These are phyloP conservation scores for Cladorhizidae sp. DNA, from an alignment of 37 sponge, comb jelly and placozoan species.

Conservation along the genomic window DNA sequence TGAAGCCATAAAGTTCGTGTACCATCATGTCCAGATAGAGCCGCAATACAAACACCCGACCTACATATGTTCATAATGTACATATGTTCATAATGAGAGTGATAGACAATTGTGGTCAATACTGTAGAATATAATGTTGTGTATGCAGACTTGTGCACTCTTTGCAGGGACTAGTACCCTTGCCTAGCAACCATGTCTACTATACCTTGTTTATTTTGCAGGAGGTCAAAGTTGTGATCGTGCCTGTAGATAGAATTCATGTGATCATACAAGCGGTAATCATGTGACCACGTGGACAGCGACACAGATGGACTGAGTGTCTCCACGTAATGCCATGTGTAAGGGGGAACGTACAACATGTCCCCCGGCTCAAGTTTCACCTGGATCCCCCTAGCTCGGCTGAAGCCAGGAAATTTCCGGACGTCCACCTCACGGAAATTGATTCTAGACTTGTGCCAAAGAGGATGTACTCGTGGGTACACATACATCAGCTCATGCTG, in stretches of 20 bases:
- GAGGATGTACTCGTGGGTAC: slow-evolving; percentile 88
- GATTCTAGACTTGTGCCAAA: slow-evolving; percentile 94
- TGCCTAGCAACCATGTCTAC: background rate
- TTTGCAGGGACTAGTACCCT: no score
- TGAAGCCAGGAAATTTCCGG: slow-evolving; percentile 55
- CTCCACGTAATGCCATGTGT: slow-evolving; percentile 95
- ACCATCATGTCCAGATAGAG: slow-evolving; percentile 91
- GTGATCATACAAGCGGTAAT: slow-evolving; percentile 81
- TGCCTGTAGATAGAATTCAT: slow-evolving; percentile 89
- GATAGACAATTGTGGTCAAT: background rate
- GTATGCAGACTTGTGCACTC: no score
- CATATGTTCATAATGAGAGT: background rate
- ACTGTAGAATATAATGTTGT: no score
- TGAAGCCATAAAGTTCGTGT: slow-evolving; percentile 83
- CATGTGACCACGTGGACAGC: slow-evolving; percentile 95
- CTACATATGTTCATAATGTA: no score
- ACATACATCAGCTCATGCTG: slow-evolving; percentile 80
- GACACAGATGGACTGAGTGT: slow-evolving; percentile 85
- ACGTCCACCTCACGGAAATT: slow-evolving; percentile 65
- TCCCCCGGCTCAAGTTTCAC: slow-evolving; percentile 82
- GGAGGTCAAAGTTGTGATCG: slow-evolving; percentile 93
- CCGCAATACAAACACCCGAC: slow-evolving; percentile 85
- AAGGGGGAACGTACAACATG: slow-evolving; percentile 84
- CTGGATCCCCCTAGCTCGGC: slow-evolving; percentile 65
- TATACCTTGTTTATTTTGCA: slow-evolving; percentile 69